phyloP scores from a whole-genome alignment of 1,140 invertebrate species.

The Grapholita molesta region DNA sequence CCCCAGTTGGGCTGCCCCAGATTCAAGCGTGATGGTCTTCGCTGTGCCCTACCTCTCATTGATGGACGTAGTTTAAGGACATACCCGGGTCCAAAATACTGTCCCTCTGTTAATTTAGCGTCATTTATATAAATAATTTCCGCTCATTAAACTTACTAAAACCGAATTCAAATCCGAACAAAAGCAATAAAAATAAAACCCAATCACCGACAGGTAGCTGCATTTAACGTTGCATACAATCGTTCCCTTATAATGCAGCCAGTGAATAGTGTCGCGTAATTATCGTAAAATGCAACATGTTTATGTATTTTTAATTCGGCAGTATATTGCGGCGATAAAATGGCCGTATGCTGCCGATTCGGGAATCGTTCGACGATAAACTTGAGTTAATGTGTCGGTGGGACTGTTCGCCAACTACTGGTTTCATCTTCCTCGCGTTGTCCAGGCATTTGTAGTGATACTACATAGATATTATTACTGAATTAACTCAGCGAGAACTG shows the following conservation, averaged over 20 bases:
- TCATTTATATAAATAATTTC: too few relatives aligned
- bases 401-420: conserved; percentile 26
- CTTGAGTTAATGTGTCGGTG: conserved; percentile 61
- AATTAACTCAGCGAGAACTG: too few relatives aligned
- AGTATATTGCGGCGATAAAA: conserved; percentile 67
- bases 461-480: too few relatives aligned
- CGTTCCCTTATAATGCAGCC: conserved; percentile 58
- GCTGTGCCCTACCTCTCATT: too few relatives aligned
- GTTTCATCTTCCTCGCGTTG: background rate
- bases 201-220: background rate
- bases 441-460: too few relatives aligned
- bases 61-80: too few relatives aligned
- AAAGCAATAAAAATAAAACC: background rate
- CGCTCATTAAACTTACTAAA: background rate
- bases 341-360: conserved; percentile 53
- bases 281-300: conserved; percentile 72
- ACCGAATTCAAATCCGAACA: background rate
- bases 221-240: background rate
- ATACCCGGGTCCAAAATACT: too few relatives aligned
- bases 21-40: too few relatives aligned
- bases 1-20: too few relatives aligned
- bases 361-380: conserved; percentile 63
- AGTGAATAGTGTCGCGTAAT: conserved; percentile 63
- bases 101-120: too few relatives aligned
- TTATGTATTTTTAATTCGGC: conserved; percentile 74